Percentiles rank a stretch among this genome's conserved stretches.
Evolutionary conservation across 2,797 vertebrate genomes (phyloP).

Genomic region (Pipistrellus nathusii): DNA sequence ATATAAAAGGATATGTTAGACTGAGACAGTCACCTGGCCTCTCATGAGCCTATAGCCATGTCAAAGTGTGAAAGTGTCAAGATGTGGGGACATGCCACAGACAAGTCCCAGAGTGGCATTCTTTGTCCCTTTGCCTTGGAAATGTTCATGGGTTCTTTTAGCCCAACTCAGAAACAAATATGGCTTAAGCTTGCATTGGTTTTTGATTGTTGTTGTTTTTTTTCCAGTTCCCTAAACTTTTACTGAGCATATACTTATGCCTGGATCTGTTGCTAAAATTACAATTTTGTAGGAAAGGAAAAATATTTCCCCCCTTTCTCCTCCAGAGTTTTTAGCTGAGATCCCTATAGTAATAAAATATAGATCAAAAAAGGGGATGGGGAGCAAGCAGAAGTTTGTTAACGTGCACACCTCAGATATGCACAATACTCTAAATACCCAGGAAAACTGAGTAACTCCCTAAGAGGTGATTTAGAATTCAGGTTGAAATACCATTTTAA

Average conservation of each 20-base stretch:
- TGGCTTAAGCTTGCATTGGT: neutral
- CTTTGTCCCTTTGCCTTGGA: neutral
- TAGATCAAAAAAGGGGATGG: neutral
- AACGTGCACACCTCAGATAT: neutral
- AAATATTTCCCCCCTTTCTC: neutral
- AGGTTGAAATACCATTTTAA: neutral
- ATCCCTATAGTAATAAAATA: neutral
- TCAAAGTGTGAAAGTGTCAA: neutral
- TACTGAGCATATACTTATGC: neutral
- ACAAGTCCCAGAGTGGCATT: neutral
- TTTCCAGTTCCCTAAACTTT: neutral
- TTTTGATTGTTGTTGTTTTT: neutral
- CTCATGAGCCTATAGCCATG: neutral
- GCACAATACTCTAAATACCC: neutral
- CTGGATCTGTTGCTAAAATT: neutral
- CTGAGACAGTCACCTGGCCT: neutral
- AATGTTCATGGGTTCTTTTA: neutral
- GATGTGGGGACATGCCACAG: neutral
- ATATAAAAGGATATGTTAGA: neutral
- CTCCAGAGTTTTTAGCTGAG: neutral
- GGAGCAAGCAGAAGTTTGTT: neutral
- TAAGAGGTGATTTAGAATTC: neutral
- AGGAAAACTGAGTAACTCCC: neutral
- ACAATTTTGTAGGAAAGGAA: neutral
- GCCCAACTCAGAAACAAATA: neutral